A percentile compares a stretch with the other conserved stretches of the same genome.
These are phyloP conservation scores for Acrobasis consociella DNA, from an alignment of 2,888 invertebrate genomes.

Conservation along the genomic window DNA sequence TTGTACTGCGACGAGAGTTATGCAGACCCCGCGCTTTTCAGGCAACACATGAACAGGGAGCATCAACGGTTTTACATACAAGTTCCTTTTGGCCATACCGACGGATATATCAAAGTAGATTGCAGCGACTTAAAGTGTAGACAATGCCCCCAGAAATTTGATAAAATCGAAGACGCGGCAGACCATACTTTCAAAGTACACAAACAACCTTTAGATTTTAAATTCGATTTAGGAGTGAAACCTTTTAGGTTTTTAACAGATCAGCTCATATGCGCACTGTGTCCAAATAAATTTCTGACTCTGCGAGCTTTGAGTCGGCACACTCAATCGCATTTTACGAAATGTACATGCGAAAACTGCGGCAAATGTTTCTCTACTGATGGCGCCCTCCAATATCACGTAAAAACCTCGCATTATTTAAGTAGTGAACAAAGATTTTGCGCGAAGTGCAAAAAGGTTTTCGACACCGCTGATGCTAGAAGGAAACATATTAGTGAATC, in stretches of 20 bases:
- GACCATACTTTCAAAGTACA: constrained; percentile 36
- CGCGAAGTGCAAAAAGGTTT: constrained; percentile 44
- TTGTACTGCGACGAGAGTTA: constrained; percentile 36
- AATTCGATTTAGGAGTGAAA: constrained; percentile 30
- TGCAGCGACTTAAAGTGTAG: constrained; percentile 41
- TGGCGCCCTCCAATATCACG: constrained; percentile 24
- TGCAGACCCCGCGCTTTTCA: constrained; percentile 31
- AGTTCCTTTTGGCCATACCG: constrained; percentile 36
- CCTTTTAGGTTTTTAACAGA: constrained; percentile 29
- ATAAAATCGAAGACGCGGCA: constrained; percentile 35
- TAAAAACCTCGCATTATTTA: not conserved
- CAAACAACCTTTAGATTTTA: constrained; percentile 26
- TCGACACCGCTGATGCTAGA: constrained; percentile 40
- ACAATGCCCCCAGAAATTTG: constrained; percentile 33
- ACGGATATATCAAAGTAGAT: constrained; percentile 37
- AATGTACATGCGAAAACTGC: constrained; percentile 37
- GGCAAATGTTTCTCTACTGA: constrained; percentile 23
- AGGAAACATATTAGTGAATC: constrained; percentile 20
- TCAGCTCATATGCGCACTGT: constrained; percentile 29
- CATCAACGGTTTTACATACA: constrained; percentile 37
- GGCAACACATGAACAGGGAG: constrained; percentile 40
- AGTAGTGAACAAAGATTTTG: constrained; percentile 39
- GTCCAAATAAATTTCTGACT: constrained; percentile 16
- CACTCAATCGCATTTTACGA: constrained; percentile 37
- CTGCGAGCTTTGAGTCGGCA: constrained; percentile 40